phyloP scores from a whole-genome alignment of 2,888 invertebrate species.

The Drosophila merina region DNA sequence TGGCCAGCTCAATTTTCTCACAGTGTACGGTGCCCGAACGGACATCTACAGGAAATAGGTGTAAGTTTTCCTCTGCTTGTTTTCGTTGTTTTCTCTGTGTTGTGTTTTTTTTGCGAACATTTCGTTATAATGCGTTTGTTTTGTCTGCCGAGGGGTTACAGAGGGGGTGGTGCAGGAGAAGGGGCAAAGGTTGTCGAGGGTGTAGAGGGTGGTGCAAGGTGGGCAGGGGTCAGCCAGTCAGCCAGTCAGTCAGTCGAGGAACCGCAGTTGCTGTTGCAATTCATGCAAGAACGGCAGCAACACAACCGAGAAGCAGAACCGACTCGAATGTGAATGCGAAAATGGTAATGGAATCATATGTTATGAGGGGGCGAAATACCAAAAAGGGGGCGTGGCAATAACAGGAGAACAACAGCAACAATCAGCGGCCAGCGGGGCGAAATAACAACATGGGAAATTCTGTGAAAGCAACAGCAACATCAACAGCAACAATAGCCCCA shows the following conservation, averaged over 20 bases:
- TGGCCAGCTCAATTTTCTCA: conserved; percentile 14
- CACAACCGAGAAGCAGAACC: conserved; percentile 43
- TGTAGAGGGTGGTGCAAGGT: background rate
- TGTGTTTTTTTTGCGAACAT: conserved; percentile 37
- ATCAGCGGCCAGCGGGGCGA: conserved; percentile 46
- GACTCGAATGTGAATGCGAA: conserved; percentile 30
- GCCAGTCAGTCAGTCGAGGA: conserved; percentile 23
- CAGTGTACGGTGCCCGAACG: conserved; percentile 43
- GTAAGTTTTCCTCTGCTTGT: conserved; percentile 51
- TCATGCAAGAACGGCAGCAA: conserved; percentile 52
- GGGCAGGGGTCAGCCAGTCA: conserved; percentile 23
- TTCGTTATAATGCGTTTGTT: conserved; percentile 55
- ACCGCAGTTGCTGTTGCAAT: conserved; percentile 37
- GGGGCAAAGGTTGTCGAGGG: conserved; percentile 6
- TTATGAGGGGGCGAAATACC: conserved; percentile 38
- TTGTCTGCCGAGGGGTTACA: conserved; percentile 37
- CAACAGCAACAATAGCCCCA: conserved; percentile 42
- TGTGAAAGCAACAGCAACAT: conserved; percentile 51
- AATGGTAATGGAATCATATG: conserved; percentile 66
- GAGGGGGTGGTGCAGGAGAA: background rate
- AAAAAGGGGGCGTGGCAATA: conserved; percentile 25
- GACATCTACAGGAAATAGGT: conserved; percentile 49
- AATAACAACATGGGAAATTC: conserved; percentile 67
- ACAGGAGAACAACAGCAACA: conserved; percentile 23
- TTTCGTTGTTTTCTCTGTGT: conserved; percentile 29